phyloP scores from a whole-genome alignment of 2,888 invertebrate species.

The Trilocha varians region DNA sequence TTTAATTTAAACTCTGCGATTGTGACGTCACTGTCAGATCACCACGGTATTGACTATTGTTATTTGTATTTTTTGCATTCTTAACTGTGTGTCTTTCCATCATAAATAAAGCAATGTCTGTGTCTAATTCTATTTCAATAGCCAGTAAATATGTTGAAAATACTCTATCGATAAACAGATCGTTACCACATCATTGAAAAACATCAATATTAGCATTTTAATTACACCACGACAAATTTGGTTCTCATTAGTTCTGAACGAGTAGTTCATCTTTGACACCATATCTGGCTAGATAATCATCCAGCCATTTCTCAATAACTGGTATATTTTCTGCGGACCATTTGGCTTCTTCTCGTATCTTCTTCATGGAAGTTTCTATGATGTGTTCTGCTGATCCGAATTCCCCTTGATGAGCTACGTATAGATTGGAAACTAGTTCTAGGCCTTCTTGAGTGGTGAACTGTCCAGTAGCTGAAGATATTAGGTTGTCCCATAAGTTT shows the following conservation, averaged over 20 bases:
- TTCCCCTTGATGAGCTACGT: conserved; percentile 75
- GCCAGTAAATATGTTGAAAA: too few species aligned
- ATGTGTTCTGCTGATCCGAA: conserved; percentile 83
- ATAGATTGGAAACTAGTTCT: conserved; percentile 78
- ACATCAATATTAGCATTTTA: too few species aligned
- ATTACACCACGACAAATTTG: too few species aligned
- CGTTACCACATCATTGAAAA: too few species aligned
- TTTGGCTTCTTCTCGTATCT: conserved; percentile 81
- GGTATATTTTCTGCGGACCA: conserved; percentile 86
- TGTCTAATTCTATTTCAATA: too few species aligned
- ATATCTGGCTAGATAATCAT: conserved; percentile 37
- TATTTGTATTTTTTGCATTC: too few species aligned
- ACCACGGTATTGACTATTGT: too few species aligned
- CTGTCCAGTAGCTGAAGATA: conserved; percentile 81
- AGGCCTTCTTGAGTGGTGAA: conserved; percentile 84
- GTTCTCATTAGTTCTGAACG: conserved; percentile 16
- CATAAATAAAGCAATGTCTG: too few species aligned
- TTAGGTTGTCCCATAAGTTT: conserved; percentile 83
- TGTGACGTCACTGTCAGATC: too few species aligned
- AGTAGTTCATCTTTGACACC: conserved; percentile 31
- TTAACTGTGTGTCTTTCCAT: too few species aligned
- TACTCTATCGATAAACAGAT: too few species aligned
- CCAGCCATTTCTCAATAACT: conserved; percentile 82
- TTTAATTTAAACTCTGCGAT: too few species aligned
- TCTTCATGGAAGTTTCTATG: conserved; percentile 80